Evolutionary conservation across 1,140 invertebrate species (phyloP), one percentile per base, ranked within the genome.

Genomic region (Aradophagus sp.): DNA sequence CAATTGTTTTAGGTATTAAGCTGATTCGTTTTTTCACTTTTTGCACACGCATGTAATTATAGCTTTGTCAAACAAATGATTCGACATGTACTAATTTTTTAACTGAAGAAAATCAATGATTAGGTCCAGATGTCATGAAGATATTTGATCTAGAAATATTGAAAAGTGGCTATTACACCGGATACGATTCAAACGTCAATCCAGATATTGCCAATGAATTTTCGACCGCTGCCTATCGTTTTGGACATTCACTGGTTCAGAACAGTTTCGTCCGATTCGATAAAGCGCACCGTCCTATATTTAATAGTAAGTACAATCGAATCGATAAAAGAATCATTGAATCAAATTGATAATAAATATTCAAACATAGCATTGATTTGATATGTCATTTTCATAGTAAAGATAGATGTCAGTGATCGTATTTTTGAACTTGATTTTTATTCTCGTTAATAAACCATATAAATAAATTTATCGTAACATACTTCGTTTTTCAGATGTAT

Each of bases 221-320:
- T 86, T 92, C 95, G 0, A 91, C 95, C 0, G 97, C 97, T 1
- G 98, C 95, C n/a, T 97, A 94, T 83, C 89, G 95, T 12, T 98
- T 99, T 83, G 97, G 97, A 0, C 97, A 99, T 81, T 96, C 95
- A 15, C 80, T 99, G 13, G 93, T 99, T 1, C 93, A 97, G 71
- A 91, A 91, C 0, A 90, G 89, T 15, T 91, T 91, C 73, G 80
- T 91, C 11, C 84, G 92, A 44, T 91, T 87, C 73, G 89, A 92
- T 68, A 87, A 84, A 4, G 81, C 89, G 59, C 91, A 93, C 77
- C 82, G 86, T 32, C 87, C 89, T 1, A 80, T 93, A 17, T 85
- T 86, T 8, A 91, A 92, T 42, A 93, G 91, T 93, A 71, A 67
- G 77, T 74, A 27, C 32, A 19, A n/a, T n/a, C n/a, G n/a, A n/a